Conservation (phyloP, 2,113 vertebrate species). For the Ursus arctos region DNA sequence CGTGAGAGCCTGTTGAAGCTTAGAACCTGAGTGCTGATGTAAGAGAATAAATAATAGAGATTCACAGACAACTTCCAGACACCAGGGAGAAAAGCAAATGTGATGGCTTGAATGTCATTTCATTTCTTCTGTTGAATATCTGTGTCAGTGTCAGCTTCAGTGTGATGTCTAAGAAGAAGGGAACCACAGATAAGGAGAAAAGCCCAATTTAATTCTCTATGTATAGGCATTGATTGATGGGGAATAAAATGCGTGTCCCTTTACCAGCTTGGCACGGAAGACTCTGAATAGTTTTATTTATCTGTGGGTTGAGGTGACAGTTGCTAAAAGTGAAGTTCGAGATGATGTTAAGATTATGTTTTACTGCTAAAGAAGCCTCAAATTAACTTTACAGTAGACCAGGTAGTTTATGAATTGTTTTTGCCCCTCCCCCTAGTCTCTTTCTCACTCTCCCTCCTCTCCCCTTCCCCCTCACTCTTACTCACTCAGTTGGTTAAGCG, state of each 20-base stretch:
- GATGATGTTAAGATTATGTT: conserved; percentile 40
- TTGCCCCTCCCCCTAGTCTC: neutral
- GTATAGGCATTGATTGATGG: neutral
- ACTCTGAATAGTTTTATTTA: conserved; percentile 30
- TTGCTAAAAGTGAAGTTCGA: conserved; percentile 12
- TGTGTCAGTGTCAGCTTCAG: neutral
- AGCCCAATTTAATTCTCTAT: neutral
- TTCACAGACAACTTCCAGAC: neutral
- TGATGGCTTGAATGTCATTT: neutral
- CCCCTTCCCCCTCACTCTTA: neutral
- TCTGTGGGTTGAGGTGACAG: conserved; percentile 45
- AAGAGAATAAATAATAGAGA: neutral
- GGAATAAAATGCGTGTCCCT: neutral
- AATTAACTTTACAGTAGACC: neutral
- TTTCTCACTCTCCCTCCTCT: neutral
- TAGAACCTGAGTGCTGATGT: neutral
- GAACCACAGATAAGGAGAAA: neutral
- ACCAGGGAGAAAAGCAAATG: neutral
- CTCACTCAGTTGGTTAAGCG: neutral
- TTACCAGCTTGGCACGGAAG: conserved; percentile 3
- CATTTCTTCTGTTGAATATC: conserved; percentile 13
- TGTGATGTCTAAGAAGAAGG: neutral
- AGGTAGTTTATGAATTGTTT: neutral
- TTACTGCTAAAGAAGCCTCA: neutral
- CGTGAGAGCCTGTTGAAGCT: neutral